phyloP scores from a whole-genome alignment of 2,113 vertebrate species.

The Vidua macroura region DNA sequence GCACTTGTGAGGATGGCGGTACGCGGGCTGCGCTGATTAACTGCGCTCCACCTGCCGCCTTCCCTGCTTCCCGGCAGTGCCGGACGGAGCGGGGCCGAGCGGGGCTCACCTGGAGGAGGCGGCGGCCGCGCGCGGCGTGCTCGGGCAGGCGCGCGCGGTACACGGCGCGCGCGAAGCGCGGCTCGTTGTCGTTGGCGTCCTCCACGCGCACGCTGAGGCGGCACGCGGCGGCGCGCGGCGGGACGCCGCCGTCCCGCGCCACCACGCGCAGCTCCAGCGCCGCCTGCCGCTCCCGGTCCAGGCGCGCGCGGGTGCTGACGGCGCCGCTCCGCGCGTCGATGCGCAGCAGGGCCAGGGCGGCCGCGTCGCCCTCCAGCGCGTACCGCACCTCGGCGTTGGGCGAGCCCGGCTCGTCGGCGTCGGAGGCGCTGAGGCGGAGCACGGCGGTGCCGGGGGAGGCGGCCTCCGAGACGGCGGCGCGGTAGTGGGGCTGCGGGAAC shows the following conservation, averaged over 20 bases:
- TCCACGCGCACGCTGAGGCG: slow-evolving; percentile 78
- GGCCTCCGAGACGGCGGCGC: slow-evolving; percentile 77
- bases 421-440: slow-evolving; percentile 75
- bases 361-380: slow-evolving; percentile 22
- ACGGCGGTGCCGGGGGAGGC: slow-evolving; percentile 76
- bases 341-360: slow-evolving; percentile 37
- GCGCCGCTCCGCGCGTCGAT: slow-evolving; percentile 78
- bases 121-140: slow-evolving; percentile 75
- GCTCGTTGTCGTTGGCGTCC: slow-evolving; percentile 91
- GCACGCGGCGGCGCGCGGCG: slow-evolving; percentile 77
- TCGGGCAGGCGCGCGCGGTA: slow-evolving; percentile 82
- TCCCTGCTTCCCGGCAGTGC: background rate
- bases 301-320: slow-evolving; percentile 68
- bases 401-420: slow-evolving; percentile 79
- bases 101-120: slow-evolving; percentile 84
- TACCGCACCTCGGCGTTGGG: slow-evolving; percentile 78
- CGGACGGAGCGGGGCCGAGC: no score
- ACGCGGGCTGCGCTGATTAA: accelerated
- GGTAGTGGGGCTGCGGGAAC: slow-evolving; percentile 76
- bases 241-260: slow-evolving; percentile 74
- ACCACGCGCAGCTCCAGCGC: slow-evolving; percentile 79
- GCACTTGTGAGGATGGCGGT: accelerated
- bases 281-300: slow-evolving; percentile 82
- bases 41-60: accelerated
- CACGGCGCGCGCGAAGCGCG: slow-evolving; percentile 81